Conservation (phyloP, 2,797 vertebrate genomes). For the Morelia viridis region DNA sequence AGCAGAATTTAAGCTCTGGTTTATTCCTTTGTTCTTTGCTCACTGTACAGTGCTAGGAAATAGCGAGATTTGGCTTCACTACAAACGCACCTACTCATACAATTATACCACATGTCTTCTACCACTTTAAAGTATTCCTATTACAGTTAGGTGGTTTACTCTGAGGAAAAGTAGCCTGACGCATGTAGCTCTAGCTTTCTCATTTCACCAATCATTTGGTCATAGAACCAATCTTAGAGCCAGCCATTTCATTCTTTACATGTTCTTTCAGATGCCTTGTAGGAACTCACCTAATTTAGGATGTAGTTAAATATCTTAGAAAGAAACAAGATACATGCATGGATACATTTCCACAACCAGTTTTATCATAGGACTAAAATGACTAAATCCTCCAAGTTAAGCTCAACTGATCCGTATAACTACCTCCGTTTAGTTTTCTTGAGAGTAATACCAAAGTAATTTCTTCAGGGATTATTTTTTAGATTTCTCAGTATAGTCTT, state of each 20-base stretch:
- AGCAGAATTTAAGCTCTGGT: slow-evolving; percentile 42
- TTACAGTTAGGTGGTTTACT: background rate
- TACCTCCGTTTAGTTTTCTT: background rate
- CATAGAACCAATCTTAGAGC: background rate
- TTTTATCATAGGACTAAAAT: background rate
- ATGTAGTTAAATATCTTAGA: background rate
- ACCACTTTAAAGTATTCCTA: background rate
- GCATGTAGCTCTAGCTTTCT: background rate
- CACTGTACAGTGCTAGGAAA: slow-evolving; percentile 17
- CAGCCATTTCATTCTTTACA: background rate
- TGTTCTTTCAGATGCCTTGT: background rate
- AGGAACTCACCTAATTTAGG: background rate
- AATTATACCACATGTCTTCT: background rate
- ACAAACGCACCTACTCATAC: background rate
- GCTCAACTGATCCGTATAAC: background rate
- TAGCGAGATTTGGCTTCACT: slow-evolving; percentile 7
- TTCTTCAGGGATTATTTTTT: background rate
- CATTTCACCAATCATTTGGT: background rate
- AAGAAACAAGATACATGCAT: background rate
- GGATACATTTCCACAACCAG: background rate
- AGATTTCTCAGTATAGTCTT: background rate
- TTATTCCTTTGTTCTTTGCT: slow-evolving; percentile 44
- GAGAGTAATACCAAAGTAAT: background rate
- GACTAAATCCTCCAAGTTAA: background rate
- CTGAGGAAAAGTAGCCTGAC: background rate